These are phyloP conservation scores for Oxygymnocypris stewartii DNA, from an alignment of 2,113 vertebrate species.

Conservation along the genomic window DNA sequence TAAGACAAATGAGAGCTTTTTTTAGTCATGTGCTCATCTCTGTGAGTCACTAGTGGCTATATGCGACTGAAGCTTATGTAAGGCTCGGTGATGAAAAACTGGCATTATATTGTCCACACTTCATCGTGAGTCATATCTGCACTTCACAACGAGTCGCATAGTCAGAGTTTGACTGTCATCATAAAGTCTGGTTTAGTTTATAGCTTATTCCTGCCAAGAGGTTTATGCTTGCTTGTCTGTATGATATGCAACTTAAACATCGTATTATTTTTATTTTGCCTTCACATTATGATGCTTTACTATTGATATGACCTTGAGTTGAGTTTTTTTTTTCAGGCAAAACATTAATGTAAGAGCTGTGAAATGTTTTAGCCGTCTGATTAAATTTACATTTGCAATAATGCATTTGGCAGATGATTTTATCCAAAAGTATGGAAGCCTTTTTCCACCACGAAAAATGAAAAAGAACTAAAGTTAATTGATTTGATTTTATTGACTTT, in stretches of 20 bases:
- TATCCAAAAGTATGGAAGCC: not conserved
- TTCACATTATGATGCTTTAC: not conserved
- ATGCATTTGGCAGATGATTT: not conserved
- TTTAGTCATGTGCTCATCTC: not conserved
- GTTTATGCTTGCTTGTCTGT: not conserved
- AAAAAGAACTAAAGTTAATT: not conserved
- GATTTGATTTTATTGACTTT: too few relatives aligned
- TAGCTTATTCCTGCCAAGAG: not conserved
- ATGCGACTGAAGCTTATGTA: slow-evolving; percentile 1
- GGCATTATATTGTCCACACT: not conserved
- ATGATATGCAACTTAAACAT: not conserved
- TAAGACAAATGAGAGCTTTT: not conserved
- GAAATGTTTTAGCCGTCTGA: too few relatives aligned
- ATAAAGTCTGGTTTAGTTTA: not conserved
- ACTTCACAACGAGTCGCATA: not conserved
- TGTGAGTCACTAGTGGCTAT: slow-evolving; percentile 16
- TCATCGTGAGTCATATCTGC: slow-evolving; percentile 7
- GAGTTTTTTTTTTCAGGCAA: too few relatives aligned
- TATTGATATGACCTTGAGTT: too few relatives aligned
- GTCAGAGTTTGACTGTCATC: not conserved
- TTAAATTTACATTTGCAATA: not conserved
- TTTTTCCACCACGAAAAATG: too few relatives aligned
- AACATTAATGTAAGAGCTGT: too few relatives aligned
- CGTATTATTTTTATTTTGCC: not conserved
- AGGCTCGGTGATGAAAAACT: not conserved